These are phyloP conservation scores for Melanotaenia parkinsoni DNA, from an alignment of 2,797 vertebrate species.

Conservation along the genomic window DNA sequence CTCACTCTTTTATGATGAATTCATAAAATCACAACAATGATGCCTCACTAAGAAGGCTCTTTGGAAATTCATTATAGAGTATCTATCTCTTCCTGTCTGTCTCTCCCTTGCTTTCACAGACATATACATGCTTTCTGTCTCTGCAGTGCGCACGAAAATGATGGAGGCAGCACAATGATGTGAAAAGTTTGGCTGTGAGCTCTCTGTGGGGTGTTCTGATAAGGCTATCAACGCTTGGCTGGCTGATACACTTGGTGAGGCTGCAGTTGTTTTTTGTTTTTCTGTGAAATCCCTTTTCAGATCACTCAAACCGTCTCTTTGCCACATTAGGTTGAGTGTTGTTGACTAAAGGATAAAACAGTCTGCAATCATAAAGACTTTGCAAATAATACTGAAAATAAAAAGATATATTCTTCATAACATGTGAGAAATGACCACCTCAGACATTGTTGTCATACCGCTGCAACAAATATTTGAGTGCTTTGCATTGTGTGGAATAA, in stretches of 20 bases:
- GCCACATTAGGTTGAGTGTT: conserved; percentile 65
- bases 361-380: conserved; percentile 30
- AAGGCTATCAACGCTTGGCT: conserved; percentile 73
- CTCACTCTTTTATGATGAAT: conserved; percentile 79
- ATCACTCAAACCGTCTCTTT: conserved; percentile 65
- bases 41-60: conserved; percentile 66
- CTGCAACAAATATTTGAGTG: conserved; percentile 18
- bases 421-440: conserved; percentile 30
- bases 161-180: conserved; percentile 69
- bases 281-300: conserved; percentile 63
- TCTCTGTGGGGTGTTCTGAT: conserved; percentile 77
- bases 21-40: conserved; percentile 74
- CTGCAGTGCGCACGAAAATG: conserved; percentile 61
- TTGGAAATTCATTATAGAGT: conserved; percentile 76
- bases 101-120: conserved; percentile 25
- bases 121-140: conserved; percentile 43
- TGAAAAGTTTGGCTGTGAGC: conserved; percentile 76
- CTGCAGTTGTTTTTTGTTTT: conserved; percentile 47
- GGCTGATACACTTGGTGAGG: conserved; percentile 68
- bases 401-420: conserved; percentile 27
- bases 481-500: conserved; percentile 11
- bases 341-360: conserved; percentile 55
- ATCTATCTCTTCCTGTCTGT: conserved; percentile 68
- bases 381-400: conserved; percentile 25
- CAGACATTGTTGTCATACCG: conserved; percentile 10